phyloP scores from a whole-genome alignment of 1,140 invertebrate genomes.

The Drosophila sproati region DNA sequence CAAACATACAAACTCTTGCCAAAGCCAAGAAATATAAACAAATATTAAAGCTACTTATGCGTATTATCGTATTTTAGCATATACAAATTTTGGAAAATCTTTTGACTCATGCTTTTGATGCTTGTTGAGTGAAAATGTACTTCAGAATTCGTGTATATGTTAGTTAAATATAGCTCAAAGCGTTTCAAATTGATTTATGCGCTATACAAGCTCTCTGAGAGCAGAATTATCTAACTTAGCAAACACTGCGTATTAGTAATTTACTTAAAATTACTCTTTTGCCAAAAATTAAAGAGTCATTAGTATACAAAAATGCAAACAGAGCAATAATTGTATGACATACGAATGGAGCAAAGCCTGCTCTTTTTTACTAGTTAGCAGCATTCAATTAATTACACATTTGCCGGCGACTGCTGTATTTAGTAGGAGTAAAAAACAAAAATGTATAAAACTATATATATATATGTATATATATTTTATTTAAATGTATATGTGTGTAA shows the following conservation, averaged over 20 bases:
- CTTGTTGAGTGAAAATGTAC: conserved; percentile 5
- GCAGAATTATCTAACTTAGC: conserved; percentile 1
- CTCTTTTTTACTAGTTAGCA: conserved; percentile 22
- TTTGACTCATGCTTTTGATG: conserved; percentile 22
- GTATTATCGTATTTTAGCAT: conserved; percentile 1
- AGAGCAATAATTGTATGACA: neutral
- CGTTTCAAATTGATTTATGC: conserved; percentile 12
- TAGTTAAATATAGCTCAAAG: conserved; percentile 21
- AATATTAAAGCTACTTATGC: conserved; percentile 1
- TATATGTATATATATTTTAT: too few species aligned
- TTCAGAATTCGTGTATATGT: conserved; percentile 30
- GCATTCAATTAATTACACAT: conserved; percentile 34
- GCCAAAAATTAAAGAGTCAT: neutral
- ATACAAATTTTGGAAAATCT: conserved; percentile 9
- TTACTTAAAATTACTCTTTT: neutral
- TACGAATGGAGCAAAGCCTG: neutral
- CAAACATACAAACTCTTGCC: conserved; percentile 7
- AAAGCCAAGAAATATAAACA: conserved; percentile 17
- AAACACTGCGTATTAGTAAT: conserved; percentile 27
- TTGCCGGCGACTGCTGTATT: neutral
- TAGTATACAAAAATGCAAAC: neutral
- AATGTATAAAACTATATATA: neutral
- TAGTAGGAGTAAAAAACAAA: neutral
- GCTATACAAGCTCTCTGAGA: neutral
- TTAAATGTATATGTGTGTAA: neutral